phyloP scores from a whole-genome alignment of 2,888 invertebrate genomes.

The Lochmaea capreae region DNA sequence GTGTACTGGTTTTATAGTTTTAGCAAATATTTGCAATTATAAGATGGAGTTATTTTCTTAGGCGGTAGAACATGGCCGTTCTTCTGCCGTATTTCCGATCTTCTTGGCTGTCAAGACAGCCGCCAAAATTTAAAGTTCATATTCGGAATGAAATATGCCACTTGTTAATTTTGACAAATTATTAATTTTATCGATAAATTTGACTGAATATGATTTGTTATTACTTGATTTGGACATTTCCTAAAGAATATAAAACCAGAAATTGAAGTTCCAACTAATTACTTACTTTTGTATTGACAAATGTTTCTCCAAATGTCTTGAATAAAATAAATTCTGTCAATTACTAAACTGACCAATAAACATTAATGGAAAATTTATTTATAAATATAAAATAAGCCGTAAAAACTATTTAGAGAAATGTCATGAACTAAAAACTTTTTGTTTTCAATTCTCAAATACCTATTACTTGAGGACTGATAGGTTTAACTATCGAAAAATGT shows the following conservation, averaged over 20 bases:
- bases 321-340: neutral
- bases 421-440: neutral
- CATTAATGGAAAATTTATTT: neutral
- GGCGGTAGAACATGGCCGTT: conserved; percentile 50
- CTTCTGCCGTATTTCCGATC: conserved; percentile 47
- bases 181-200: conserved; percentile 25
- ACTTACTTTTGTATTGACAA: conserved; percentile 28
- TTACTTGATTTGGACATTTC: conserved; percentile 27
- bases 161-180: conserved; percentile 48
- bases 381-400: neutral
- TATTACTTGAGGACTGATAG: neutral
- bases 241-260: neutral
- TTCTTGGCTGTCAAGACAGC: conserved; percentile 49
- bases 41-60: conserved; percentile 45
- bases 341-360: neutral
- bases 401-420: neutral
- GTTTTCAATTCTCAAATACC: neutral
- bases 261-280: conserved; percentile 27
- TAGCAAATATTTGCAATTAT: conserved; percentile 15
- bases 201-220: conserved; percentile 30
- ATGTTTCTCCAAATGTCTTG: conserved; percentile 1
- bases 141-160: conserved; percentile 42
- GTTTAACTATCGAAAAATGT: neutral
- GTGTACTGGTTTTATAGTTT: conserved; percentile 22
- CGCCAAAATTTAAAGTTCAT: conserved; percentile 51